Percentiles rank a stretch among this genome's conserved stretches.
Conservation (phyloP, 2,888 invertebrate species). For the Pandemis corylana region DNA sequence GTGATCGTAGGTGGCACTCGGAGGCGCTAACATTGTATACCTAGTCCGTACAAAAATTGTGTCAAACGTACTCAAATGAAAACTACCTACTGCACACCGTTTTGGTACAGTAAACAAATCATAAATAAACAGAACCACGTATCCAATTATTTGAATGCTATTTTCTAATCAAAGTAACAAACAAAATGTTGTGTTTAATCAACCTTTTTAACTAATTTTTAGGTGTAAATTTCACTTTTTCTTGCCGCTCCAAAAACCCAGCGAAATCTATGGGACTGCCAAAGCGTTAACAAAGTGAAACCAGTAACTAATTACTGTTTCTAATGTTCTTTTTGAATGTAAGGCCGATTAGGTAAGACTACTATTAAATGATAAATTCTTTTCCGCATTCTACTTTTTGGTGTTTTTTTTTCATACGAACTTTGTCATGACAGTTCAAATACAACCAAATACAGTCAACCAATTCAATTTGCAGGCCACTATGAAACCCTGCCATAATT, state of each 20-base stretch:
- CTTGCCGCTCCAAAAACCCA: conserved; percentile 14
- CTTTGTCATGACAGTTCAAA: no score
- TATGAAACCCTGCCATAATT: no score
- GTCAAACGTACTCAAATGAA: conserved; percentile 23
- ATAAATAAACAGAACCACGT: neutral
- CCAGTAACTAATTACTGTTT: no score
- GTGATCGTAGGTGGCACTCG: conserved; percentile 69
- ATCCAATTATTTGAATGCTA: neutral
- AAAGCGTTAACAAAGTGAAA: conserved; percentile 17
- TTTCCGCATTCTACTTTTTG: no score
- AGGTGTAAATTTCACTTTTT: conserved; percentile 10
- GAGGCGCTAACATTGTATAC: conserved; percentile 55
- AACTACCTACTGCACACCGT: conserved; percentile 2
- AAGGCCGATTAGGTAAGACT: no score
- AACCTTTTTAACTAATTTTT: neutral
- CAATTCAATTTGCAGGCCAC: no score
- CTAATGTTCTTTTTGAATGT: no score
- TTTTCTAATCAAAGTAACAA: neutral
- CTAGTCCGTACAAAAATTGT: conserved; percentile 21
- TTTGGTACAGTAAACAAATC: neutral
- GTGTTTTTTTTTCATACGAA: no score
- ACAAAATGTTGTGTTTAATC: conserved; percentile 1
- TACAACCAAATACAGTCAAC: no score
- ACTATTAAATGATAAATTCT: no score
- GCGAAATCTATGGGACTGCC: neutral